Conservation (phyloP, 2,113 vertebrate species). For the Daboia siamensis region DNA sequence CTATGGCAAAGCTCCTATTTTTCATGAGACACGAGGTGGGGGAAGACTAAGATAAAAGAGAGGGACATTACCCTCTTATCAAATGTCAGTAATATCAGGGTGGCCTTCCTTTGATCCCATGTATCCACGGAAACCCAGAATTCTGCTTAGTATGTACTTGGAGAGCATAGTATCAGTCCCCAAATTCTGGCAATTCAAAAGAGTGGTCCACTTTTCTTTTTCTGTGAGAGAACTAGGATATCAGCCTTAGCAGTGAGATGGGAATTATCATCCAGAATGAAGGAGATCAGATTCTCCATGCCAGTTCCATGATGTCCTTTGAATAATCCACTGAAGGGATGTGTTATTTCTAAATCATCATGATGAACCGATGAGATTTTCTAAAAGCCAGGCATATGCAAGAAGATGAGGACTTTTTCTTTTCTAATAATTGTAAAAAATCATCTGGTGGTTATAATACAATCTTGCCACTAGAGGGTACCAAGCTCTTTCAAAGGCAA, state of each 20-base stretch:
- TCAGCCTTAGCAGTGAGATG: neutral
- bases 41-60: neutral
- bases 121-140: neutral
- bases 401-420: neutral
- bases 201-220: neutral
- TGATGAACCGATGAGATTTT: neutral
- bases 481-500: constrained; percentile 4
- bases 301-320: neutral
- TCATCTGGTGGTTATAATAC: neutral
- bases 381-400: neutral
- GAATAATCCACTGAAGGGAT: neutral
- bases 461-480: constrained; percentile 1
- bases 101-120: neutral
- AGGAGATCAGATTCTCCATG: neutral
- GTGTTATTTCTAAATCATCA: neutral
- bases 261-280: neutral
- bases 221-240: neutral
- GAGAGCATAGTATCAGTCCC: neutral
- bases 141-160: neutral
- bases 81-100: neutral
- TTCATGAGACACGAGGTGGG: neutral
- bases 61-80: neutral
- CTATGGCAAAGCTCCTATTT: neutral
- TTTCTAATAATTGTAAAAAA: neutral
- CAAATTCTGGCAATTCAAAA: neutral